Percentiles rank a stretch among this genome's conserved stretches.
These are phyloP conservation scores for Zapornia atra DNA, from an alignment of 2,113 vertebrate species.

Conservation along the genomic window DNA sequence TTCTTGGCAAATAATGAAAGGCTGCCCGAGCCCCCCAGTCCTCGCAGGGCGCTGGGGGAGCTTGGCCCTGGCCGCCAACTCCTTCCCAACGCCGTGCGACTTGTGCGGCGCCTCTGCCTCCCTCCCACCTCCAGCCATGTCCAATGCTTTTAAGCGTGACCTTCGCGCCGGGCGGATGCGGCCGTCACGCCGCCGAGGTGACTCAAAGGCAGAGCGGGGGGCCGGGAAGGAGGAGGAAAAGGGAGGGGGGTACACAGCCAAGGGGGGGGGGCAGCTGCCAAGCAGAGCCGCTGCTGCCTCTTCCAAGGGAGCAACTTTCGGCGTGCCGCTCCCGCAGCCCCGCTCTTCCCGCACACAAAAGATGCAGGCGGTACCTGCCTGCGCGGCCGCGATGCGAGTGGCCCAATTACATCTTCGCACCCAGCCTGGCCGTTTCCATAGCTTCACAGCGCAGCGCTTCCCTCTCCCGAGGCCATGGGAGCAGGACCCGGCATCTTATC, in stretches of 20 bases:
- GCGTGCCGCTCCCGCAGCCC: not conserved
- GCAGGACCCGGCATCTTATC: constrained; percentile 89
- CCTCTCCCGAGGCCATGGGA: constrained; percentile 85
- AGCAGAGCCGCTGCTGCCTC: not conserved
- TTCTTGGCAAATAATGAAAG: constrained; percentile 43
- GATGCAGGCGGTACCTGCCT: constrained; percentile 81
- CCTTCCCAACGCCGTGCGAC: not conserved
- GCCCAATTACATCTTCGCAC: constrained; percentile 89
- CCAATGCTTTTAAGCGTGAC: constrained; percentile 55
- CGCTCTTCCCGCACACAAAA: constrained; percentile 29
- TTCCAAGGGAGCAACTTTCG: not conserved
- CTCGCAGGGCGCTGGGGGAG: not conserved
- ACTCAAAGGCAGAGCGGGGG: constrained; percentile 23
- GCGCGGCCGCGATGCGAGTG: constrained; percentile 76
- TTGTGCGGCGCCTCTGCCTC: not conserved
- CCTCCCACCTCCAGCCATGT: constrained; percentile 16
- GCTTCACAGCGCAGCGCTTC: constrained; percentile 83
- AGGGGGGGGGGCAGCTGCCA: not conserved
- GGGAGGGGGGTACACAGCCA: not conserved
- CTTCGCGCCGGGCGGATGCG: not conserved
- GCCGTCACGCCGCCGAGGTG: constrained; percentile 10
- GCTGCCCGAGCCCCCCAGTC: not conserved
- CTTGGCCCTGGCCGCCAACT: not conserved
- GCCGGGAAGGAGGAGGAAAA: not conserved
- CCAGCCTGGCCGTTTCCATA: constrained; percentile 92